phyloP scores from a whole-genome alignment of 2,888 invertebrate genomes.

The Pseudococcus viburni region DNA sequence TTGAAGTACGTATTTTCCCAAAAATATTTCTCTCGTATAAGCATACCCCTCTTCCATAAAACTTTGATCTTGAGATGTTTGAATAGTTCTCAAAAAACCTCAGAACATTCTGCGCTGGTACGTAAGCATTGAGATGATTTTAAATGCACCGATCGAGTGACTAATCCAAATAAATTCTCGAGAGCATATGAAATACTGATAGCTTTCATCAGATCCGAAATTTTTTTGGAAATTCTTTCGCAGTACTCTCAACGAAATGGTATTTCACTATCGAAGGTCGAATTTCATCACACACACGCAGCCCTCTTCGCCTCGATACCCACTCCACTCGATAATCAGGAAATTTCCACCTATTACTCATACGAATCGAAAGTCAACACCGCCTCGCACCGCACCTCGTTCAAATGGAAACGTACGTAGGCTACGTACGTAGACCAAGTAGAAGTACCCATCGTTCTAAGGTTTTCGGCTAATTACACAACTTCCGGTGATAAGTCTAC shows the following conservation, averaged over 20 bases:
- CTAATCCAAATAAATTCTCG: too few species aligned
- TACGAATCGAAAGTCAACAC: neutral
- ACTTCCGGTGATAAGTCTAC: neutral
- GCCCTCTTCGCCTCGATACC: neutral
- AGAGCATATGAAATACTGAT: too few species aligned
- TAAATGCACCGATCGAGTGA: too few species aligned
- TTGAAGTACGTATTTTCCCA: too few species aligned
- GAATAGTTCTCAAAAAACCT: too few species aligned
- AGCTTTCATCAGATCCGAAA: too few species aligned
- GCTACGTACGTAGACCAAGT: neutral
- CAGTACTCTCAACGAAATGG: neutral
- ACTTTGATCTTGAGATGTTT: too few species aligned
- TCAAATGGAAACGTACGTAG: neutral
- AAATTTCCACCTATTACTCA: constrained; percentile 3
- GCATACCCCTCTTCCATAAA: too few species aligned
- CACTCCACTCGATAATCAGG: neutral
- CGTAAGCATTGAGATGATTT: too few species aligned
- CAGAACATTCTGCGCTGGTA: too few species aligned
- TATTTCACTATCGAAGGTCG: neutral
- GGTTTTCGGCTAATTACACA: neutral
- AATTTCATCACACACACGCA: neutral
- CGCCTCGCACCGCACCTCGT: neutral
- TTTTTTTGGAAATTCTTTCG: too few species aligned
- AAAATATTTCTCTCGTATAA: too few species aligned
- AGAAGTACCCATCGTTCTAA: neutral